phyloP scores from a whole-genome alignment of 2,888 invertebrate genomes.

The Trissolcus japonicus region DNA sequence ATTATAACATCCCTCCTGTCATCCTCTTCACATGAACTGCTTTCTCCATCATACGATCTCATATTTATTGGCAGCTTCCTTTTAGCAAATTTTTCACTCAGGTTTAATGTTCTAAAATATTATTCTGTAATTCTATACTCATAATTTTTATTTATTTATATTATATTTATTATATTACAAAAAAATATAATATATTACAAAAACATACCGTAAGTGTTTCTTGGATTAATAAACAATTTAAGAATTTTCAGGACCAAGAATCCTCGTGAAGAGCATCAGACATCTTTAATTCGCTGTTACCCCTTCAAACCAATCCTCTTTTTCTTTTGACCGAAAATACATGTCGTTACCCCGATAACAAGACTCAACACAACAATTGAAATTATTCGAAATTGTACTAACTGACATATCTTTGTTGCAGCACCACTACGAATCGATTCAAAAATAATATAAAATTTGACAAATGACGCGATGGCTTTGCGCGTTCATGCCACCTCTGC shows the following conservation, averaged over 20 bases:
- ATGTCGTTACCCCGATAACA: neutral
- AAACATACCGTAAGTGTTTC: neutral
- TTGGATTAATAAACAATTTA: conserved; percentile 1
- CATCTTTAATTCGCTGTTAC: conserved; percentile 45
- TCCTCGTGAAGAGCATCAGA: conserved; percentile 17
- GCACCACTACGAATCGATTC: conserved; percentile 17
- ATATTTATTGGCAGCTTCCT: conserved; percentile 55
- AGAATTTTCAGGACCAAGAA: conserved; percentile 13
- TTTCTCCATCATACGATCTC: conserved; percentile 75
- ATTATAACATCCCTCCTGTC: conserved; percentile 69
- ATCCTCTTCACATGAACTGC: conserved; percentile 74
- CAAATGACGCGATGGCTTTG: conserved; percentile 61
- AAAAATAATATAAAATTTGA: conserved; percentile 13
- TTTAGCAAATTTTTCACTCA: too few species aligned
- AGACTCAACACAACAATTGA: neutral
- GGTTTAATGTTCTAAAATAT: too few species aligned
- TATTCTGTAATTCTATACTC: too few species aligned
- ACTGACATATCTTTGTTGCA: conserved; percentile 32
- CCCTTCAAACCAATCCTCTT: conserved; percentile 7
- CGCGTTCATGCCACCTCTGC: conserved; percentile 63
- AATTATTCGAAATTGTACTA: conserved; percentile 12
- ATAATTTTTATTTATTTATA: too few species aligned
- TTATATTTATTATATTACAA: neutral
- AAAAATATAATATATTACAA: neutral
- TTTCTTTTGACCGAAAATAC: conserved; percentile 1